Conservation (phyloP, 2,888 invertebrate species). For the Thyatira batis region DNA sequence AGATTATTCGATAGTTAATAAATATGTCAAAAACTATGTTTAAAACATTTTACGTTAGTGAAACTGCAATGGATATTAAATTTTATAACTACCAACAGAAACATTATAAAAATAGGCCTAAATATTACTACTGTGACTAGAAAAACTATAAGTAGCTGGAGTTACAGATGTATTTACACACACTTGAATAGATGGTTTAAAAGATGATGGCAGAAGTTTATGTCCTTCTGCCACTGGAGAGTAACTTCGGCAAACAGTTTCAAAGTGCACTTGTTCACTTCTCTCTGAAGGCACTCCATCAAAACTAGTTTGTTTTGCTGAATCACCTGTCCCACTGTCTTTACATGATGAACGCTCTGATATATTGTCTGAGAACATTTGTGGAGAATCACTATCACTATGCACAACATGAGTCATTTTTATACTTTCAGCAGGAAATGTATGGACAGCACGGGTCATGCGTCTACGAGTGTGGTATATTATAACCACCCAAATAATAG, state of each 20-base stretch:
- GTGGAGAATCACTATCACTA: constrained; percentile 77
- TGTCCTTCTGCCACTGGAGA: constrained; percentile 78
- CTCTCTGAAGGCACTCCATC: constrained; percentile 79
- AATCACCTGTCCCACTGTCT: constrained; percentile 91
- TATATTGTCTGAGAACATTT: constrained; percentile 84
- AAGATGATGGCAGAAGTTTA: constrained; percentile 77
- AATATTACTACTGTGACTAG: constrained; percentile 80
- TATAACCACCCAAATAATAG: constrained; percentile 94
- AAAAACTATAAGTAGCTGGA: constrained; percentile 81
- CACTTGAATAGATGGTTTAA: constrained; percentile 79
- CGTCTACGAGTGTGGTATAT: constrained; percentile 92
- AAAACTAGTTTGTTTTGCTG: constrained; percentile 88
- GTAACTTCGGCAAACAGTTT: constrained; percentile 70
- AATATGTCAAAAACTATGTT: neutral
- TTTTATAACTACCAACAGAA: constrained; percentile 35
- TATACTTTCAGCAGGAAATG: constrained; percentile 71
- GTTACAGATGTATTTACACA: constrained; percentile 79
- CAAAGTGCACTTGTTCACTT: constrained; percentile 76
- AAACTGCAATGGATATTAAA: constrained; percentile 55
- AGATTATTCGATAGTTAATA: too few species aligned
- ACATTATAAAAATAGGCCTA: constrained; percentile 52
- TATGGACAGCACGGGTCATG: constrained; percentile 76
- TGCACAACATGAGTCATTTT: constrained; percentile 78
- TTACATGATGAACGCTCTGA: constrained; percentile 90
- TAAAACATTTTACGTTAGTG: constrained; percentile 56